phyloP scores from a whole-genome alignment of 1,140 invertebrate genomes.

The Holotrichia oblita region DNA sequence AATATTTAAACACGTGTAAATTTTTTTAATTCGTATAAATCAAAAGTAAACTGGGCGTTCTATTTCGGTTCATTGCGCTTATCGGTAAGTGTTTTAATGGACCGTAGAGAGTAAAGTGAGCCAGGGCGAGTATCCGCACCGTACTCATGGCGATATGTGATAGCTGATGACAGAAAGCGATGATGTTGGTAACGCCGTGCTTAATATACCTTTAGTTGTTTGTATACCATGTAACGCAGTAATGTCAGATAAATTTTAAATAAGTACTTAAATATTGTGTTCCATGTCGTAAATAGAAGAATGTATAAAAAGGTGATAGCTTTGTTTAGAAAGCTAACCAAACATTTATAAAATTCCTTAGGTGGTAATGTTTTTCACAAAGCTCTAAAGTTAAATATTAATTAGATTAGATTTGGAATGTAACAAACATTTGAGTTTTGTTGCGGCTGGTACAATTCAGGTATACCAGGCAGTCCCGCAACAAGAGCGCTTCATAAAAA shows the following conservation, averaged over 20 bases:
- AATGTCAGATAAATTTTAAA: background rate
- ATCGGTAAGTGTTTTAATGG: conserved; percentile 43
- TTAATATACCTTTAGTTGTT: background rate
- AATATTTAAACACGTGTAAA: conserved; percentile 37
- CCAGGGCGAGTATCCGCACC: background rate
- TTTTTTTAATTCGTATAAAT: conserved; percentile 36
- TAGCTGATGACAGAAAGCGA: conserved; percentile 51
- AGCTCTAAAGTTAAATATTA: no score
- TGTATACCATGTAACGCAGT: background rate
- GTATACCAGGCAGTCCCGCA: no score
- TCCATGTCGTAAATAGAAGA: no score
- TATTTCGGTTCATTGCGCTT: conserved; percentile 32
- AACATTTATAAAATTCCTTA: no score
- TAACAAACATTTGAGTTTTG: no score
- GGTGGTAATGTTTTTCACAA: no score
- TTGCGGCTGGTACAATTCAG: no score
- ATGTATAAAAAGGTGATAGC: no score
- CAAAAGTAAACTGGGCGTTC: conserved; percentile 24
- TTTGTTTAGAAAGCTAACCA: no score
- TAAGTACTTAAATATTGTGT: background rate
- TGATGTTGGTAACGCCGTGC: conserved; percentile 11
- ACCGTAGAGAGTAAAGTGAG: conserved; percentile 16
- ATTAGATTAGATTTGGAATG: no score
- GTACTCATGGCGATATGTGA: conserved; percentile 49
- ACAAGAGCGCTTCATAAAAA: no score